phyloP scores from a whole-genome alignment of 2,888 invertebrate genomes.

The Diplolepis rosae region DNA sequence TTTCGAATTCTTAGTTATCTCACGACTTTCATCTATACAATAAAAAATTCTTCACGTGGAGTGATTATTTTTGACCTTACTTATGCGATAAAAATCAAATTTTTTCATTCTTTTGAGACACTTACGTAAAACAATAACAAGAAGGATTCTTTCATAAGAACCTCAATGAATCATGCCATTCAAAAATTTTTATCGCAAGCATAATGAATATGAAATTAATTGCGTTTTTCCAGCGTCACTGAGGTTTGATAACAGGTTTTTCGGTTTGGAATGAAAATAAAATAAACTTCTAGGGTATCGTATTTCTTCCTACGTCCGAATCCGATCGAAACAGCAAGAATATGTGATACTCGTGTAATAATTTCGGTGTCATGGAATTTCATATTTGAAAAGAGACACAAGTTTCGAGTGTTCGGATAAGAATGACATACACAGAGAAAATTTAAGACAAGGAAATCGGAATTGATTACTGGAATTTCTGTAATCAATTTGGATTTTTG shows the following conservation, averaged over 20 bases:
- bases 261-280: neutral
- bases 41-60: neutral
- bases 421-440: too few relatives aligned
- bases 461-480: too few relatives aligned
- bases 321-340: neutral
- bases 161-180: neutral
- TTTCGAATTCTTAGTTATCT: too few relatives aligned
- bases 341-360: neutral
- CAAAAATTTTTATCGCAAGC: neutral
- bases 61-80: conserved; percentile 7
- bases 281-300: conserved; percentile 34
- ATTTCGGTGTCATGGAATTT: neutral
- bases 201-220: neutral
- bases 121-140: conserved; percentile 60
- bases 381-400: neutral
- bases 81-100: neutral
- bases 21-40: too few relatives aligned
- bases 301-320: conserved; percentile 22
- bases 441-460: too few relatives aligned
- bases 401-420: too few relatives aligned
- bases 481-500: too few relatives aligned
- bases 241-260: neutral
- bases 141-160: conserved; percentile 42
- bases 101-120: conserved; percentile 1
- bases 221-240: neutral